phyloP scores from a whole-genome alignment of 2,797 vertebrate species.

The Gymnodraco acuticeps region DNA sequence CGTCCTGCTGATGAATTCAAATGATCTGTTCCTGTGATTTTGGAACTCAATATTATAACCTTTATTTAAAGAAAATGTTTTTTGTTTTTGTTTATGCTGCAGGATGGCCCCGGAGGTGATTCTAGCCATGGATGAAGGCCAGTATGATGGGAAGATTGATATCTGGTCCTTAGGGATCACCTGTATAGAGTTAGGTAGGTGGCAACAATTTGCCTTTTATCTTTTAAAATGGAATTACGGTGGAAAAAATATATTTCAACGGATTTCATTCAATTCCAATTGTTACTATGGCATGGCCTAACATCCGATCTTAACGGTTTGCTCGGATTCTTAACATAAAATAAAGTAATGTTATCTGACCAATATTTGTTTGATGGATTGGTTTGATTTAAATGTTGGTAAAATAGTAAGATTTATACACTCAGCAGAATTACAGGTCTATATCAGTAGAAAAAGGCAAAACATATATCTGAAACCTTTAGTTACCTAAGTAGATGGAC shows the following conservation, averaged over 20 bases:
- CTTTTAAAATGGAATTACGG: neutral
- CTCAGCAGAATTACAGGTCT: neutral
- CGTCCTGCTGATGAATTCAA: constrained; percentile 20
- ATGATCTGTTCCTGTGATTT: constrained; percentile 25
- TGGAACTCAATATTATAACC: neutral
- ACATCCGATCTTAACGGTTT: no score
- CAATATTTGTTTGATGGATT: no score
- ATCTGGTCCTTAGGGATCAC: constrained; percentile 99
- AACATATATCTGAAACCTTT: neutral
- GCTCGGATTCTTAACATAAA: no score
- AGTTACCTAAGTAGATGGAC: neutral
- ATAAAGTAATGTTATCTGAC: no score
- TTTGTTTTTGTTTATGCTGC: constrained; percentile 7
- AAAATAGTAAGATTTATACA: neutral
- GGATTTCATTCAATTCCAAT: no score
- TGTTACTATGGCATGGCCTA: no score
- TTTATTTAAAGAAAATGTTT: neutral
- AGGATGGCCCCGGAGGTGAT: constrained; percentile 99
- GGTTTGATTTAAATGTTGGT: neutral
- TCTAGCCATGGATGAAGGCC: constrained; percentile 99
- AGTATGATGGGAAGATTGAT: constrained; percentile 98
- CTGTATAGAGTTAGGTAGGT: constrained; percentile 97
- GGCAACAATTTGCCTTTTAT: neutral
- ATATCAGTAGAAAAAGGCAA: neutral
- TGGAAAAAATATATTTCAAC: neutral